Conservation (phyloP, 2,797 vertebrate species). For the Halcyon badia region DNA sequence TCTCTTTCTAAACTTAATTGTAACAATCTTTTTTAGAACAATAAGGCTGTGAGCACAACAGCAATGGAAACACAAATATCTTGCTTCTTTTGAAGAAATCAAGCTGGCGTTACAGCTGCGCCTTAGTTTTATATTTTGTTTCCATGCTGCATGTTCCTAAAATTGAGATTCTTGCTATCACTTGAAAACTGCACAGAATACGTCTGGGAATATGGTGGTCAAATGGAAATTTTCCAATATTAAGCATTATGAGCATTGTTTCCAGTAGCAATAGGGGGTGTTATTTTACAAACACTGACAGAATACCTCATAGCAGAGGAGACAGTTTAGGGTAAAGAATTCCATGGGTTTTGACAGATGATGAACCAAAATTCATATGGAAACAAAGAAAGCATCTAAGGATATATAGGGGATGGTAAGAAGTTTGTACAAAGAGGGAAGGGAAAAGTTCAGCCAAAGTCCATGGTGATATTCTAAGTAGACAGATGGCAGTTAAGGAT, state of each 20-base stretch:
- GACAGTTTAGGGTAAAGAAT: neutral
- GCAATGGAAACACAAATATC: neutral
- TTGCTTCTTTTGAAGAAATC: neutral
- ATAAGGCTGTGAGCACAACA: neutral
- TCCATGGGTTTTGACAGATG: neutral
- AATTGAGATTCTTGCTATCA: neutral
- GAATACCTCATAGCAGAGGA: neutral
- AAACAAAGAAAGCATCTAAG: neutral
- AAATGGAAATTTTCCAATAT: neutral
- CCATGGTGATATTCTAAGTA: neutral
- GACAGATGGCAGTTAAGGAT: neutral
- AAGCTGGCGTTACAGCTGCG: neutral
- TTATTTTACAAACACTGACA: neutral
- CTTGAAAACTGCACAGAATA: neutral
- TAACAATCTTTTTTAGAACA: neutral
- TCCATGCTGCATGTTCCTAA: neutral
- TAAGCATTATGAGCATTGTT: neutral
- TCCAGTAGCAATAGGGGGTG: accelerated
- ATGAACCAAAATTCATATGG: neutral
- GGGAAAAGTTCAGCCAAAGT: neutral
- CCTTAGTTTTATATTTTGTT: neutral
- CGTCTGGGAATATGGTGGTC: neutral
- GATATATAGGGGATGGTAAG: neutral
- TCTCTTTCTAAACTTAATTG: neutral
- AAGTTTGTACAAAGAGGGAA: neutral